These are phyloP conservation scores for Spisula subtruncata DNA, from an alignment of 2,888 invertebrate genomes.

Conservation along the genomic window DNA sequence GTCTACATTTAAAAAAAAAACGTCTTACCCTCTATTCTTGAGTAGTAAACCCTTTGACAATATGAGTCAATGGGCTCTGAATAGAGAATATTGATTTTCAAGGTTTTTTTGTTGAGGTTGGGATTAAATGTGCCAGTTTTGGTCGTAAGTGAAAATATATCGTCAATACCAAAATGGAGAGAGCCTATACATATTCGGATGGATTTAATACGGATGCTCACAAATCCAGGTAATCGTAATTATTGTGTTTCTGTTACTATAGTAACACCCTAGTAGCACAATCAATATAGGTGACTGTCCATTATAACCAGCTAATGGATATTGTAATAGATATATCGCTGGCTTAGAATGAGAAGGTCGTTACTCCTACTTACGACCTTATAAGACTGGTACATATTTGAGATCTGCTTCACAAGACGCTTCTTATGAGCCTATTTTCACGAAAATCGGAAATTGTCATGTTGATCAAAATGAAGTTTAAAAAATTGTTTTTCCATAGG, in stretches of 20 bases:
- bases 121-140: not conserved
- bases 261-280: too few species aligned
- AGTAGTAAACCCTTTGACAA: not conserved
- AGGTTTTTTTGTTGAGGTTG: not conserved
- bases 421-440: too few species aligned
- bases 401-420: too few species aligned
- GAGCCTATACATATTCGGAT: conserved; percentile 41
- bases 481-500: too few species aligned
- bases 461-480: too few species aligned
- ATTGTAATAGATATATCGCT: too few species aligned
- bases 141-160: not conserved
- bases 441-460: too few species aligned
- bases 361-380: too few species aligned
- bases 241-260: not conserved
- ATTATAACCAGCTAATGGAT: too few species aligned
- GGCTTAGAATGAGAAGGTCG: too few species aligned
- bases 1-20: not conserved
- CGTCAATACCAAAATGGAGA: conserved; percentile 36
- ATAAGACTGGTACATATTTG: too few species aligned
- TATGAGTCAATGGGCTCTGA: not conserved
- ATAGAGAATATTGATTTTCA: not conserved
- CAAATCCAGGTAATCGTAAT: not conserved
- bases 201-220: conserved; percentile 45
- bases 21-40: not conserved
- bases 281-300: too few species aligned